Conservation (phyloP, 2,888 invertebrate genomes). For the Platycheirus albimanus region DNA sequence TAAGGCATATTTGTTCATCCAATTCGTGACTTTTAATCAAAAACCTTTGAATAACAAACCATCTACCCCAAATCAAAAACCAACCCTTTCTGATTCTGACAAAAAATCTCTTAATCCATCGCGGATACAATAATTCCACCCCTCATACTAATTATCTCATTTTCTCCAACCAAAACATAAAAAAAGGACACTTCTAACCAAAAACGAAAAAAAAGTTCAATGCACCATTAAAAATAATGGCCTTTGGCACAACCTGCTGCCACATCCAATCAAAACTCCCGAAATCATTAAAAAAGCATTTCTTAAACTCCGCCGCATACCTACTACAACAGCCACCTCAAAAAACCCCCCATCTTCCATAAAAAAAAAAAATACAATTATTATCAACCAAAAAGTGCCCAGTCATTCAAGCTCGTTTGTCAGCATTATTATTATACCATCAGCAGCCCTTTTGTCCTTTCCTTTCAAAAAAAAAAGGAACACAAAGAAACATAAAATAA, state of each 20-base stretch:
- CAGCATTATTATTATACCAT: constrained; percentile 57
- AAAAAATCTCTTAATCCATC: too few species aligned
- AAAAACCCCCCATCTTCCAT: too few species aligned
- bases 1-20: too few species aligned
- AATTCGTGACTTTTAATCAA: too few species aligned
- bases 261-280: constrained; percentile 52
- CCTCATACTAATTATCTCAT: too few species aligned
- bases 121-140: too few species aligned
- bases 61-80: too few species aligned
- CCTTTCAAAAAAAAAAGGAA: constrained; percentile 8
- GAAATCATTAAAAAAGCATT: constrained; percentile 66
- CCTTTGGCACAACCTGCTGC: neutral
- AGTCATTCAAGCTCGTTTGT: constrained; percentile 63
- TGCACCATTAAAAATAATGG: neutral
- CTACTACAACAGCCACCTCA: too few species aligned
- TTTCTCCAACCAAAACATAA: neutral
- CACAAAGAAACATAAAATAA: constrained; percentile 31
- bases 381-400: constrained; percentile 60
- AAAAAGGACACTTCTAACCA: neutral
- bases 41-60: too few species aligned
- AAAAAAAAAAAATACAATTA: constrained; percentile 68
- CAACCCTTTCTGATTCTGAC: too few species aligned
- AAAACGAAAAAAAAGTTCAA: neutral
- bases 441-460: constrained; percentile 15
- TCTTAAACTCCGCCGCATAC: constrained; percentile 30